Base-by-base conservation (phyloP, 2,797 vertebrate genomes). In the Lutjanus argentimaculatus region DNA sequence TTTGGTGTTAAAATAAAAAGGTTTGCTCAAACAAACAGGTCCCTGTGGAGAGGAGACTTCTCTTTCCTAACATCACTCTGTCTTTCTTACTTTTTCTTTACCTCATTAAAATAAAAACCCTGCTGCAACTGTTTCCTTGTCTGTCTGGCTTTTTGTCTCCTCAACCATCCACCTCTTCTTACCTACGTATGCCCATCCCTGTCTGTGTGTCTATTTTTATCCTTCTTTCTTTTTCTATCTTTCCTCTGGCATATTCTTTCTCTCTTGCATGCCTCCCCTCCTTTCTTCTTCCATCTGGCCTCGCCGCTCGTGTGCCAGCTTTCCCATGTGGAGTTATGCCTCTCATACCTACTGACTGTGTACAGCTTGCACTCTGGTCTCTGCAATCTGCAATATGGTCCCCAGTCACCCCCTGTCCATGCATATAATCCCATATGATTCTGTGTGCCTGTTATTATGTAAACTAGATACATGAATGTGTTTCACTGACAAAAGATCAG, bases 221-320 rank as follows among this genome's bases (percentile, higher is more conserved):
- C 83, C 58, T 53, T 75, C 74, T 49, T 84, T 88, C 79, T 75
- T 79, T 84, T 82, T 87, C 88, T 45, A 25, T 88, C 84, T 88
- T 87, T 84, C 83, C 84, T 90, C 62, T 85, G 72, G 88, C 77
- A 84, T 87, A 75, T 82, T 91, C 87, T 85, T 85, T 70, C 83
- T 80, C 86, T 84, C 84, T 81, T 75, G n/a, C 82, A 52, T 74
- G 57, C 83, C 77, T 85, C 79, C 85, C 80, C 55, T 87, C 83
- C 87, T 92, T 91, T 92, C 85, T 92, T 87, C 88, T 90, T 93
- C 92, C 93, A 94, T 94, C 92, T 95, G 93, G 89, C 80, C 77
- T 87, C 75, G 45, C 75, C 30, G 42, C 19, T 48, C 19, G 48
- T 40, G 25, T 91, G 92, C 92, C 92, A 93, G 87, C 70, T 86